These are phyloP conservation scores for Drosophila paranaensis DNA, from an alignment of 2,888 invertebrate genomes.

Conservation along the genomic window DNA sequence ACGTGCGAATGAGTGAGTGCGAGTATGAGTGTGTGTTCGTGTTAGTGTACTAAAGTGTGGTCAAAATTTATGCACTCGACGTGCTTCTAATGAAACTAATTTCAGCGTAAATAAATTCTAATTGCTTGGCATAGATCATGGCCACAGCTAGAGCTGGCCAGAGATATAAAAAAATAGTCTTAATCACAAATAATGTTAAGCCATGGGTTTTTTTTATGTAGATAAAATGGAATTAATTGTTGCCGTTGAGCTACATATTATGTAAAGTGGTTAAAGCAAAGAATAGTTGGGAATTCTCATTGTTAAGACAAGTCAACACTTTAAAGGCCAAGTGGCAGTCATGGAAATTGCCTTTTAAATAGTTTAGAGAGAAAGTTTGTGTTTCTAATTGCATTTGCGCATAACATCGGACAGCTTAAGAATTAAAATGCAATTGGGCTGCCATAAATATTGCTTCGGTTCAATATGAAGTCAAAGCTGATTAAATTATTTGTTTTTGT, in stretches of 20 bases:
- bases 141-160: background rate
- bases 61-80: conserved; percentile 51
- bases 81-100: conserved; percentile 70
- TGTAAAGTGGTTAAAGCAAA: background rate
- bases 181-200: background rate
- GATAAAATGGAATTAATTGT: background rate
- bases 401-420: background rate
- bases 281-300: background rate
- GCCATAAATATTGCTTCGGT: conserved; percentile 22
- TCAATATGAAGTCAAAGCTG: conserved; percentile 43
- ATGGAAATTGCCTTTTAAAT: background rate
- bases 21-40: conserved; percentile 18
- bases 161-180: background rate
- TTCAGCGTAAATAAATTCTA: conserved; percentile 48
- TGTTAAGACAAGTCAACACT: too few species aligned
- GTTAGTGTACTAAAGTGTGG: conserved; percentile 16
- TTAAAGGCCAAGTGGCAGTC: background rate
- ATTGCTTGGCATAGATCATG: conserved; percentile 11
- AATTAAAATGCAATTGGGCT: conserved; percentile 13
- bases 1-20: conserved; percentile 23
- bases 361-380: conserved; percentile 8
- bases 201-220: background rate
- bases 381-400: conserved; percentile 17
- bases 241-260: background rate
- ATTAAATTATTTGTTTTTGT: conserved; percentile 44